Conservation (phyloP, 64 coral and sea anemone genomes). For the Pachyseris speciosa region DNA sequence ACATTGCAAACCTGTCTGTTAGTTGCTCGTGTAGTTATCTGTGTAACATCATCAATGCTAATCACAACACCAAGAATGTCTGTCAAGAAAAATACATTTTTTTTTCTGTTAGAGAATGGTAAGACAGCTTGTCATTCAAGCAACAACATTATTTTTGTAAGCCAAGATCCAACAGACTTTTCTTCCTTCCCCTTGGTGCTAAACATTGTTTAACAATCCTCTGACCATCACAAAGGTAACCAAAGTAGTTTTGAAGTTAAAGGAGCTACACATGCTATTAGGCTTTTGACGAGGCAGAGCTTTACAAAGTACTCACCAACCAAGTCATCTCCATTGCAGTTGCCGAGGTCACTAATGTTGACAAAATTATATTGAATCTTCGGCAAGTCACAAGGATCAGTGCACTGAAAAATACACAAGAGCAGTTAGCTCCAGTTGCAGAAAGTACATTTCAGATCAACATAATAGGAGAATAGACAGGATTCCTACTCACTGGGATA, state of each 20-base stretch:
- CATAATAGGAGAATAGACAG: too few relatives aligned
- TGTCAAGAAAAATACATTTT: neutral
- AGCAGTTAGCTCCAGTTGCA: too few relatives aligned
- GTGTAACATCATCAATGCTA: constrained; percentile 72
- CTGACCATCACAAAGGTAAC: too few relatives aligned
- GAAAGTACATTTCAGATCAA: too few relatives aligned
- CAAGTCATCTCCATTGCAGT: constrained; percentile 66
- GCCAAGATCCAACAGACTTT: neutral
- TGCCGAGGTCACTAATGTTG: constrained; percentile 60
- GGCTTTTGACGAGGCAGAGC: too few relatives aligned
- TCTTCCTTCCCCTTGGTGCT: neutral
- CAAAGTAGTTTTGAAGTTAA: too few relatives aligned
- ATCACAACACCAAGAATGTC: constrained; percentile 80
- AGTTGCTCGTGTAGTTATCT: constrained; percentile 86
- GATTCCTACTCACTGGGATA: too few relatives aligned
- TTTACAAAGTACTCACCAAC: constrained; percentile 63
- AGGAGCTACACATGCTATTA: too few relatives aligned
- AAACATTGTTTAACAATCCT: neutral
- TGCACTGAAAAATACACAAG: constrained; percentile 55
- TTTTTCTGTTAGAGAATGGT: neutral
- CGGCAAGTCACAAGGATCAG: constrained; percentile 73
- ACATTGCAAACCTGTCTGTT: constrained; percentile 75
- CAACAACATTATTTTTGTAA: too few relatives aligned
- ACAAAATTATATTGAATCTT: constrained; percentile 88
- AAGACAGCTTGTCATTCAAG: too few relatives aligned